phyloP scores from a whole-genome alignment of 1,140 invertebrate genomes.

The Helicoverpa armigera region DNA sequence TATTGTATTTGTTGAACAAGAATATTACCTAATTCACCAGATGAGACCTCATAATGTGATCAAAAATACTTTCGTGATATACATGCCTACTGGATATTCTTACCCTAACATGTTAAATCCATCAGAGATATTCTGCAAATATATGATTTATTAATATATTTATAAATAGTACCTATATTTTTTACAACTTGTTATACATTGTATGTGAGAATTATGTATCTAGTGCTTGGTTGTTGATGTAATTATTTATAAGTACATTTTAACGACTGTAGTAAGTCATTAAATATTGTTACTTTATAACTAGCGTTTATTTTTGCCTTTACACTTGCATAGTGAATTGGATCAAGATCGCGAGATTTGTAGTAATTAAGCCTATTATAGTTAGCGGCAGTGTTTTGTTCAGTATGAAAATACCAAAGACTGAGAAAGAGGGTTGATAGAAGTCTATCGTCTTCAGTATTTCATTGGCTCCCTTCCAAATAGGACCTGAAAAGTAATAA shows the following conservation, averaged over 20 bases:
- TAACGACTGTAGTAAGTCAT: conserved; percentile 9
- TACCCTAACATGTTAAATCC: too few relatives aligned
- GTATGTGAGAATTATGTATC: conserved; percentile 7
- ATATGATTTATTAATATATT: too few relatives aligned
- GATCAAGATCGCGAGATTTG: conserved; percentile 43
- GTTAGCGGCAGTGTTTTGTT: conserved; percentile 24
- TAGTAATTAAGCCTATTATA: conserved; percentile 41
- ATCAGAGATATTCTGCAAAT: too few relatives aligned
- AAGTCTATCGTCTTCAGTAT: conserved; percentile 22
- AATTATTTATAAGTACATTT: conserved; percentile 6
- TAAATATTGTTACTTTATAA: conserved; percentile 26
- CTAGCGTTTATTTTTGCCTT: not conserved
- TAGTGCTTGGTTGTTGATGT: conserved; percentile 20
- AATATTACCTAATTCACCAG: not conserved
- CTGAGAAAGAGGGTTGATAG: conserved; percentile 28
- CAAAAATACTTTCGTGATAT: too few relatives aligned
- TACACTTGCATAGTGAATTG: conserved; percentile 14
- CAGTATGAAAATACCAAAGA: conserved; percentile 40
- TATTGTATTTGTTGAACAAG: not conserved
- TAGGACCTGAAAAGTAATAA: conserved; percentile 10
- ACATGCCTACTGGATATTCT: too few relatives aligned
- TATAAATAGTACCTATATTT: not conserved
- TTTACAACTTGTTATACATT: conserved; percentile 1
- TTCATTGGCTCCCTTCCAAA: conserved; percentile 10
- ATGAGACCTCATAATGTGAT: too few relatives aligned